phyloP scores from a whole-genome alignment of 2,113 vertebrate genomes.

The Periophthalmodon schlosseri region DNA sequence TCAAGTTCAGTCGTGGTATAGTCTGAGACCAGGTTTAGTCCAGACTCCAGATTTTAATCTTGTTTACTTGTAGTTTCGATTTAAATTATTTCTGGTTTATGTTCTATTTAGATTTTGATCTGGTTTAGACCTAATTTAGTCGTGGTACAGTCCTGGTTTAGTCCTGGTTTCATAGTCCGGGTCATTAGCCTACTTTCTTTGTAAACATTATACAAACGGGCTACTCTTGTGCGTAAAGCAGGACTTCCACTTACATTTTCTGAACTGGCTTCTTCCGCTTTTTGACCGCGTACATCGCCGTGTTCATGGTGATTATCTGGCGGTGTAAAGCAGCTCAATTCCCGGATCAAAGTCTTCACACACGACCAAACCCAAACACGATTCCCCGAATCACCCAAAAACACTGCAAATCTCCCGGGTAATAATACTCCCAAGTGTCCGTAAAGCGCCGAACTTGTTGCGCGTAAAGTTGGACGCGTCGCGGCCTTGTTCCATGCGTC shows the following conservation, averaged over 20 bases:
- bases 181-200: background rate
- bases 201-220: background rate
- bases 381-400: background rate
- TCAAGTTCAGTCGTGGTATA: no score
- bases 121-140: no score
- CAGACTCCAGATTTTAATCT: no score
- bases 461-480: background rate
- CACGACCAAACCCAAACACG: background rate
- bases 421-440: background rate
- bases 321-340: background rate
- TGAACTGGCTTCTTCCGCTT: conserved; percentile 2
- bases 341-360: background rate
- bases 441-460: background rate
- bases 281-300: background rate
- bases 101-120: no score
- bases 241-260: background rate
- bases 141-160: background rate
- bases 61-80: no score
- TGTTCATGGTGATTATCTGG: background rate
- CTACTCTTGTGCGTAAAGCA: background rate
- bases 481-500: background rate
- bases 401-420: background rate
- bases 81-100: no score
- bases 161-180: background rate
- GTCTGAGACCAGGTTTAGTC: no score